Base-by-base conservation (phyloP, 2,888 invertebrate genomes). In the Drosophila fungiperda region DNA sequence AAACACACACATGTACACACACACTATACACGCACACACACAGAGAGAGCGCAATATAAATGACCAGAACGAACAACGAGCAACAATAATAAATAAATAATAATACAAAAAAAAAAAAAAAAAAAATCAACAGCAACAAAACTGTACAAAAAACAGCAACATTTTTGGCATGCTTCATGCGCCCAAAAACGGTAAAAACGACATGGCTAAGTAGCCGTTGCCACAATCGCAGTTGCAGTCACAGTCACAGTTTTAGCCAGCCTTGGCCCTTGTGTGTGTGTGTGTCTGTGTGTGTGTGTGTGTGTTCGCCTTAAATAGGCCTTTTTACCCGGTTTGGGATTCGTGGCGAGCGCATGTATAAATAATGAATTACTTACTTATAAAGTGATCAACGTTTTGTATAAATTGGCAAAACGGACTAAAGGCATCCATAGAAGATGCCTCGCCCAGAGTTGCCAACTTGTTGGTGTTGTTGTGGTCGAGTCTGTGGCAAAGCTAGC, bases 151-250 rank as follows among this genome's bases (percentile, higher is more conserved):
- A 83, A 68, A 5, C 20, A 53, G 60, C 75, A 76, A 68, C 84
- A 85, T 85, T 84, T 85, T 85, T 85, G 89, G 82, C 84, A 83
- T 89, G 82, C 84, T 70, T 70, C 73, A 75, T 81, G 73, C 76
- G 71, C 87, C 88, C 88, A 66, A 80, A 89, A 88, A 90, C 90
- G 86, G 88, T 85, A 85, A 90, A 87, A 90, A 76, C 80, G 71
- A 89, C 85, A 76, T 87, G 83, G 82, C 72, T 72, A 78, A 82
- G 72, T 73, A 75, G 73, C 73, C 69, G 64, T 29, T 45, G 50
- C 55, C 62, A 42, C 68, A 23, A 32, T 36, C 38, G 11, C 26
- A 6, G 40, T 61, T 32, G 23, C 32, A 23, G 32, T 63, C 33
- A 4, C 33, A 8, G 60, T 64, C 33, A 11, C 36, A 35, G 17